Conservation (phyloP, 2,888 invertebrate species). For the Drosophila subsilvestris region DNA sequence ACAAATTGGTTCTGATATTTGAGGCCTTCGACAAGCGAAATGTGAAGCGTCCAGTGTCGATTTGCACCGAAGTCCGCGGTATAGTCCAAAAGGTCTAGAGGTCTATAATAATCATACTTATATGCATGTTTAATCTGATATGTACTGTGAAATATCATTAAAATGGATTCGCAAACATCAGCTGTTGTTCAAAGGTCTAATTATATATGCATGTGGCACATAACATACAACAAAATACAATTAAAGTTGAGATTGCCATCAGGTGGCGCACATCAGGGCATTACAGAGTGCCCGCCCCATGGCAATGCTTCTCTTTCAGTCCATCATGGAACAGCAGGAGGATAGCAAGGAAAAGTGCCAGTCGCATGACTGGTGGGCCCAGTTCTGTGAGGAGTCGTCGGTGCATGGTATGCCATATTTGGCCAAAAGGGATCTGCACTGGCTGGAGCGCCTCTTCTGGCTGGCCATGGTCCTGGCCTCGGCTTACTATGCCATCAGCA, state of each 20-base stretch:
- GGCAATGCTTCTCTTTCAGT: conserved; percentile 40
- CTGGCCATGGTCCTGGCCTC: conserved; percentile 60
- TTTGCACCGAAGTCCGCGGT: conserved; percentile 13
- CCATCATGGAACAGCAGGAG: conserved; percentile 35
- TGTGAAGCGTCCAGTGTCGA: conserved; percentile 12
- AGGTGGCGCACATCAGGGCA: conserved; percentile 30
- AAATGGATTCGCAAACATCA: conserved; percentile 21
- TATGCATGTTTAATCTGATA: conserved; percentile 58
- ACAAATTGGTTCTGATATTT: neutral
- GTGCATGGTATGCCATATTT: conserved; percentile 82
- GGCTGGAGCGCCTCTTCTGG: conserved; percentile 80
- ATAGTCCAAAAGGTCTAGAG: neutral
- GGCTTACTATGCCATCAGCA: conserved; percentile 67
- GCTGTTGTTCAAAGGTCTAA: neutral
- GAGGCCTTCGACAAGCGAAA: conserved; percentile 22
- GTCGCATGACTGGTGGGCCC: conserved; percentile 44
- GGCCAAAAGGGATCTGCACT: conserved; percentile 73
- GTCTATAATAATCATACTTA: conserved; percentile 38
- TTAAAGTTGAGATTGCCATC: conserved; percentile 33
- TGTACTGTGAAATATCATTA: conserved; percentile 38
- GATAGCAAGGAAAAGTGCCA: neutral
- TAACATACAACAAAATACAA: conserved; percentile 43
- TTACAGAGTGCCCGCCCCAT: conserved; percentile 26
- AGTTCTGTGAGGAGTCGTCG: conserved; percentile 71
- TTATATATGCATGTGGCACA: neutral